Evolutionary conservation across 2,888 invertebrate genomes (phyloP).

Genomic region (Temnothorax ravouxi): DNA sequence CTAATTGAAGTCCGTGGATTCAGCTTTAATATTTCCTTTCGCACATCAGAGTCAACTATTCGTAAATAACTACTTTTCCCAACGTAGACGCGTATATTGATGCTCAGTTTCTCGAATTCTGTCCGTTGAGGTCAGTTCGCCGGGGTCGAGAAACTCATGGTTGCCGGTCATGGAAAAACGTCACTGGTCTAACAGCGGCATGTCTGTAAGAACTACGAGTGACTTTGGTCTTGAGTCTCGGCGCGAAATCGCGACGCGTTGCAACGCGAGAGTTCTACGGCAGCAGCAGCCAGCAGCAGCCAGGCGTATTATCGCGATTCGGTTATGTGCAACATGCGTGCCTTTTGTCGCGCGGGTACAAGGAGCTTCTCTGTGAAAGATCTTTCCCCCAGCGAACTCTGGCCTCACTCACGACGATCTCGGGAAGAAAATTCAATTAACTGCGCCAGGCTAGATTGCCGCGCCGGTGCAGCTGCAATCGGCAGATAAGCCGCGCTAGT

Average conservation of each 20-base stretch:
- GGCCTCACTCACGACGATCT: constrained; percentile 66
- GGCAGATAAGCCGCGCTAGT: constrained; percentile 63
- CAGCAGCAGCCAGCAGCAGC: constrained; percentile 59
- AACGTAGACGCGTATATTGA: not conserved
- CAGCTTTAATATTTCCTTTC: not conserved
- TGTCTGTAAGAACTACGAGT: constrained; percentile 50
- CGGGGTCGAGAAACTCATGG: constrained; percentile 60
- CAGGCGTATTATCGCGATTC: constrained; percentile 76
- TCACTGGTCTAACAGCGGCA: constrained; percentile 46
- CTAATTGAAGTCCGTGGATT: not conserved
- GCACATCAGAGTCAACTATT: not conserved
- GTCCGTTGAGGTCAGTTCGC: not conserved
- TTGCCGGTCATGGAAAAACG: constrained; percentile 26
- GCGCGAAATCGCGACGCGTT: constrained; percentile 32
- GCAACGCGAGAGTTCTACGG: constrained; percentile 55
- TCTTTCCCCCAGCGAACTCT: constrained; percentile 56
- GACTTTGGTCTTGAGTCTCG: constrained; percentile 37
- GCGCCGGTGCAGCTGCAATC: constrained; percentile 73
- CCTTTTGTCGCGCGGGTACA: constrained; percentile 80
- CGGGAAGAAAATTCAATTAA: constrained; percentile 83
- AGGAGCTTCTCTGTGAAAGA: constrained; percentile 77
- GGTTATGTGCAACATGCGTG: constrained; percentile 67
- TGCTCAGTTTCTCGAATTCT: constrained; percentile 15
- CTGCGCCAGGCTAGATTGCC: constrained; percentile 66
- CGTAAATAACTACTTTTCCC: not conserved